A percentile compares a stretch with the other conserved stretches of the same genome.
Conservation (phyloP, 2,888 invertebrate species). For the Teinopalpus imperialis region DNA sequence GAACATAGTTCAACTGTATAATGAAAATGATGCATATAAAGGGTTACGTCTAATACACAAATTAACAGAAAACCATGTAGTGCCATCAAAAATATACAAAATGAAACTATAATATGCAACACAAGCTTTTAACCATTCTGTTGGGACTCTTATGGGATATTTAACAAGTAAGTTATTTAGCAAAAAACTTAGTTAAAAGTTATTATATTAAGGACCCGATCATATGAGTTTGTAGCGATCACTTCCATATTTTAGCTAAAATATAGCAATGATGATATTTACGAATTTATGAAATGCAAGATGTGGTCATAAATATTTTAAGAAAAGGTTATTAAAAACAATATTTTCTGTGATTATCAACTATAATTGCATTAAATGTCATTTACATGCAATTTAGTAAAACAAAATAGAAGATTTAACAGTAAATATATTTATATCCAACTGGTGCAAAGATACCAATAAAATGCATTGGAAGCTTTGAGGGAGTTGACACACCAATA, state of each 20-base stretch:
- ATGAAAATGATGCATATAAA: constrained; percentile 33
- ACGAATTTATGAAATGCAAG: no score
- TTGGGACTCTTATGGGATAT: constrained; percentile 36
- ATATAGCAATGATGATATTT: no score
- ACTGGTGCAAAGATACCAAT: no score
- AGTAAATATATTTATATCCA: no score
- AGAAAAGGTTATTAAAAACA: neutral
- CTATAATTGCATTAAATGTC: neutral
- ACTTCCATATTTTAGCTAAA: no score
- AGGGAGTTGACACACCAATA: no score
- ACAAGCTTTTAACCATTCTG: constrained; percentile 37
- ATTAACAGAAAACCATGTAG: constrained; percentile 33
- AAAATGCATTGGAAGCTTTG: no score
- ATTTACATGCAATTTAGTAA: no score
- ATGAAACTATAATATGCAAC: constrained; percentile 37
- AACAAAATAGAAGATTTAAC: no score
- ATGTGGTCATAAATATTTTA: neutral
- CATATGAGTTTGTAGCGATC: no score
- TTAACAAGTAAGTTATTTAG: constrained; percentile 26
- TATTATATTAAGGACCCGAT: no score
- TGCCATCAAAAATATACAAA: constrained; percentile 32
- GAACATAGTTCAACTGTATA: constrained; percentile 29
- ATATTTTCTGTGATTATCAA: neutral
- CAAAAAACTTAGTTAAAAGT: no score
- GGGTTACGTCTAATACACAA: constrained; percentile 34